These are phyloP conservation scores for Metopolophium dirhodum DNA, from an alignment of 1,140 invertebrate species.

Conservation along the genomic window DNA sequence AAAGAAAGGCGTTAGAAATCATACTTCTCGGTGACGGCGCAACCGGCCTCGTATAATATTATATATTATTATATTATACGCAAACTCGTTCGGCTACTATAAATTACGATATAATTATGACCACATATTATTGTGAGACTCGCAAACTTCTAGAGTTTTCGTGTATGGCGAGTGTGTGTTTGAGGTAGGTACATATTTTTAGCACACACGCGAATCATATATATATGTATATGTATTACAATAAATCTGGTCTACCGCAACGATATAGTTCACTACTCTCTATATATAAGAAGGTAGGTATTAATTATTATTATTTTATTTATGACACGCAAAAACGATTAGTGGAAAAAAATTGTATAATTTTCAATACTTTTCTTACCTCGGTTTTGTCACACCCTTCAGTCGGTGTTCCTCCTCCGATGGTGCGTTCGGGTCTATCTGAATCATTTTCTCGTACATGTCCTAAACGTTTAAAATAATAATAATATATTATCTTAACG, in stretches of 20 bases:
- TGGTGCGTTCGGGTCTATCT: constrained; percentile 89
- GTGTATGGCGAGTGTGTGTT: background rate
- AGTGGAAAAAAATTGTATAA: background rate
- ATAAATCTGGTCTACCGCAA: background rate
- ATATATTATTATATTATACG: background rate
- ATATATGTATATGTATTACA: background rate
- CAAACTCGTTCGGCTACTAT: constrained; percentile 24
- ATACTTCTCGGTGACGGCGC: background rate
- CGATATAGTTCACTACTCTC: background rate
- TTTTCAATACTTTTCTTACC: constrained; percentile 63
- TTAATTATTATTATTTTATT: background rate
- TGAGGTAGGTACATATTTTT: background rate
- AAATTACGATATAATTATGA: constrained; percentile 28
- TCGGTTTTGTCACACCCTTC: constrained; percentile 91
- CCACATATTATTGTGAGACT: background rate
- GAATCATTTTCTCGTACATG: constrained; percentile 99
- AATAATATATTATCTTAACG: background rate
- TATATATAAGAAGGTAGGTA: background rate
- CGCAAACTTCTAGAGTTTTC: background rate
- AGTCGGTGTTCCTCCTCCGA: constrained; percentile 86
- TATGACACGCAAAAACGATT: background rate
- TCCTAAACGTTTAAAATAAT: constrained; percentile 66
- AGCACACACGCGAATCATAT: background rate
- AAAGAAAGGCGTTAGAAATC: constrained; percentile 21
- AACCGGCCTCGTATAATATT: background rate